Evolutionary conservation across 2,113 vertebrate genomes (phyloP).

Genomic region (Butorides virescens): DNA sequence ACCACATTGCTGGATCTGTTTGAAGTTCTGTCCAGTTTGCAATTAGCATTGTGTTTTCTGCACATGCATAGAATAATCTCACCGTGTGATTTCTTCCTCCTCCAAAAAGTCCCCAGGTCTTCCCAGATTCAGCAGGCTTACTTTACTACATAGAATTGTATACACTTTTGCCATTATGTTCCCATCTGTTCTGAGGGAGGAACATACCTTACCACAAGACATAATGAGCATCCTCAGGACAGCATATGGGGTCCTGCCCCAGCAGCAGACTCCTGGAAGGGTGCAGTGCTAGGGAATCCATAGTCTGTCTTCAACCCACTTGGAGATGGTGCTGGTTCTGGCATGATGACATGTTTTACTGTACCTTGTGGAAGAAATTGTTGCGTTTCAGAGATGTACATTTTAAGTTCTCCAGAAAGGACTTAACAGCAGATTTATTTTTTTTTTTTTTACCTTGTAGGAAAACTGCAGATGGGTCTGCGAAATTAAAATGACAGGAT

Average conservation of each 20-base stretch:
- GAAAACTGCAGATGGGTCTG: neutral
- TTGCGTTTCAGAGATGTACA: accelerated
- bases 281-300: accelerated
- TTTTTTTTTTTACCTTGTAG: neutral
- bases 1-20: neutral
- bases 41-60: neutral
- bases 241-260: accelerated
- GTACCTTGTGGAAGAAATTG: neutral
- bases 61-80: neutral
- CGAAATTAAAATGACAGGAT: neutral
- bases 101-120: neutral
- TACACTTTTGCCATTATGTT: neutral
- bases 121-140: neutral
- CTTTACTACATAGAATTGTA: accelerated
- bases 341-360: neutral
- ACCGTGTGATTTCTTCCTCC: neutral
- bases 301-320: neutral
- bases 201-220: neutral
- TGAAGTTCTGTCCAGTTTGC: neutral
- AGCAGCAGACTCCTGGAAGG: neutral
- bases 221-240: neutral
- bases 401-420: neutral
- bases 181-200: neutral
- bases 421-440: neutral
- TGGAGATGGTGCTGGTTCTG: neutral